Conservation (phyloP, 2,113 vertebrate genomes). For the Pleuronectes platessa region DNA sequence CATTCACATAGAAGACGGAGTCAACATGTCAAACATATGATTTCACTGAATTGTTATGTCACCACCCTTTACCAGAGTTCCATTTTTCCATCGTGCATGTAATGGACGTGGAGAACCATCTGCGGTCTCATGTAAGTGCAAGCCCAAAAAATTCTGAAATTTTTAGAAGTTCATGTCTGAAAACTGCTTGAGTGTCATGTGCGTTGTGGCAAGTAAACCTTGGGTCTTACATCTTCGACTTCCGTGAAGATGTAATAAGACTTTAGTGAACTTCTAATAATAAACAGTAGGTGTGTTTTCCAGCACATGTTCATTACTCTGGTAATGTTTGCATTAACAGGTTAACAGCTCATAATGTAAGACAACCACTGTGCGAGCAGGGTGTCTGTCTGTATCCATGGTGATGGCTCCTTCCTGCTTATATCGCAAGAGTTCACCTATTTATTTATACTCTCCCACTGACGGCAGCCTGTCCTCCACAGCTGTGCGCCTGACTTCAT, state of each 20-base stretch:
- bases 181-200: too few relatives aligned
- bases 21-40: too few relatives aligned
- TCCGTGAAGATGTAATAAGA: not conserved
- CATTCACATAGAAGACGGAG: too few relatives aligned
- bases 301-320: not conserved
- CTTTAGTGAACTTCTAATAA: not conserved
- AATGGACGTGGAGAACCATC: too few relatives aligned
- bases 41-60: too few relatives aligned
- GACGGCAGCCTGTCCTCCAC: constrained; percentile 7
- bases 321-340: constrained; percentile 1
- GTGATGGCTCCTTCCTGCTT: not conserved
- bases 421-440: not conserved
- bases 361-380: not conserved
- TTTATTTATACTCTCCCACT: constrained; percentile 29
- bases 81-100: too few relatives aligned
- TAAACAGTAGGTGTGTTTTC: not conserved
- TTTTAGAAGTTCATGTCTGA: too few relatives aligned
- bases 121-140: too few relatives aligned
- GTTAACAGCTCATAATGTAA: constrained; percentile 1
- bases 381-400: constrained; percentile 11
- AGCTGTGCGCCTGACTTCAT: constrained; percentile 6
- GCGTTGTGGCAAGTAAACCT: not conserved
- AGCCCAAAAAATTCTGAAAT: too few relatives aligned
- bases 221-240: not conserved
- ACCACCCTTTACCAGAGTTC: too few relatives aligned